Evolutionary conservation across 2,113 vertebrate genomes (phyloP).

Genomic region (Hemiscyllium ocellatum): DNA sequence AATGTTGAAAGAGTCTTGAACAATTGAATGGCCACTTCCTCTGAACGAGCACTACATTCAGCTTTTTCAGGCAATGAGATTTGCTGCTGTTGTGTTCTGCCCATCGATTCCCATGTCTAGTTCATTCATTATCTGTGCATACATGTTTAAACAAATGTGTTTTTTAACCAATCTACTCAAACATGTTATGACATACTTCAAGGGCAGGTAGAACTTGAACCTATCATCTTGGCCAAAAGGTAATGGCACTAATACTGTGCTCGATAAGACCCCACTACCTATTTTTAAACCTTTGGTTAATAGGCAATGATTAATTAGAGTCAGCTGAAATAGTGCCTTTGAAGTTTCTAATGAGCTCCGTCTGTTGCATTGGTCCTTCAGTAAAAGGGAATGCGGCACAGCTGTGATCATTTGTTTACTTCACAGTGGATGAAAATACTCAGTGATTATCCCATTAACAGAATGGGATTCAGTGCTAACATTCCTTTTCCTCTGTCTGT

Average conservation of each 20-base stretch:
- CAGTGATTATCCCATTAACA: not conserved
- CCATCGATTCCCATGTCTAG: not conserved
- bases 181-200: too few species aligned
- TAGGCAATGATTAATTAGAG: not conserved
- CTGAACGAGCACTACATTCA: not conserved
- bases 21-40: not conserved
- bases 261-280: too few species aligned
- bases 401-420: not conserved
- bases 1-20: not conserved
- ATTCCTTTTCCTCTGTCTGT: not conserved
- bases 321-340: not conserved
- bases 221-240: too few species aligned
- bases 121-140: too few species aligned
- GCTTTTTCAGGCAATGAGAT: not conserved
- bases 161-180: too few species aligned
- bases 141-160: too few species aligned
- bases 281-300: not conserved
- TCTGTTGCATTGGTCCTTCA: not conserved
- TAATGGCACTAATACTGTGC: too few species aligned
- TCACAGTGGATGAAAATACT: not conserved
- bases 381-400: not conserved
- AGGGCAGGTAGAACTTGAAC: too few species aligned
- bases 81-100: not conserved
- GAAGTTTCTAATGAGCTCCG: constrained; percentile 12
- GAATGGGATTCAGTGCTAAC: not conserved